These are phyloP conservation scores for Watsonalla binaria DNA, from an alignment of 2,888 invertebrate species.

Conservation along the genomic window DNA sequence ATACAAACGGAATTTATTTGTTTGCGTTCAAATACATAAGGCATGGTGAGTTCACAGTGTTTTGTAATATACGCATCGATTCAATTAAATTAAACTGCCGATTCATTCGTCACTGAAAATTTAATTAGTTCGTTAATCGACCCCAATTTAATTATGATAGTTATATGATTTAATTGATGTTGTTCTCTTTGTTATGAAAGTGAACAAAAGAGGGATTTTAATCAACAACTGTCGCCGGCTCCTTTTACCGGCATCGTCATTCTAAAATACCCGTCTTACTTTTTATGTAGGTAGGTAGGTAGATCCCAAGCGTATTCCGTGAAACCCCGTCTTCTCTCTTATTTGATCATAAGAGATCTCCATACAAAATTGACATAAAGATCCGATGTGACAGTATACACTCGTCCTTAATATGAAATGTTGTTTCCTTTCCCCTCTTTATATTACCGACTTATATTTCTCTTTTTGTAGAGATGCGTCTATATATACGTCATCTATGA, in stretches of 20 bases:
- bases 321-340: background rate
- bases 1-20: background rate
- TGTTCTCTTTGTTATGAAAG: background rate
- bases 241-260: background rate
- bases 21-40: background rate
- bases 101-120: background rate
- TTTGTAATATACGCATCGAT: background rate
- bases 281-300: background rate
- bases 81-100: background rate
- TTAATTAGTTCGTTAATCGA: background rate
- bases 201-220: background rate
- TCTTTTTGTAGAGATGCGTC: background rate
- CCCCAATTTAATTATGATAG: background rate
- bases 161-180: background rate
- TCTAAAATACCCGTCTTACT: background rate
- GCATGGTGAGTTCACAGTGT: constrained; percentile 1
- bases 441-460: background rate
- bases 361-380: background rate
- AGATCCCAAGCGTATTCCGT: background rate
- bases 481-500: background rate
- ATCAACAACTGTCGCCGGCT: background rate
- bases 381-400: background rate
- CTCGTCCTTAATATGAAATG: background rate
- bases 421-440: background rate
- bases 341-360: background rate